These are phyloP conservation scores for Calameuta idolon DNA, from an alignment of 2,888 invertebrate genomes.

Conservation along the genomic window DNA sequence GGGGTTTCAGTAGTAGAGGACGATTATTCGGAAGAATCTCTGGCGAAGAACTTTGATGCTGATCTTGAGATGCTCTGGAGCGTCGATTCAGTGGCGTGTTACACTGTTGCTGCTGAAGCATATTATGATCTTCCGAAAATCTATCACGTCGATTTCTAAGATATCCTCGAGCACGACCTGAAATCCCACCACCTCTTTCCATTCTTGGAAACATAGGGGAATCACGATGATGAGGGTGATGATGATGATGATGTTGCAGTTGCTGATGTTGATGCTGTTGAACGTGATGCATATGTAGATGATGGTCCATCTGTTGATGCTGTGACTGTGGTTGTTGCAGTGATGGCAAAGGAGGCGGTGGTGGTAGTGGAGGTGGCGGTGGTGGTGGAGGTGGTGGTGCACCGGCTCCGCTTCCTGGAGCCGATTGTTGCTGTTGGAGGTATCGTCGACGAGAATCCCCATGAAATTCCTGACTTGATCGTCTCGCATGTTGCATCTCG, in stretches of 20 bases:
- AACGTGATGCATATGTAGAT: conserved; percentile 15
- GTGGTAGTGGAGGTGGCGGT: not conserved
- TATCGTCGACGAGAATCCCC: conserved; percentile 32
- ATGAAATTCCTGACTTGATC: conserved; percentile 46
- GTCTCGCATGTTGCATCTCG: conserved; percentile 42
- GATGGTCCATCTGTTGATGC: conserved; percentile 1
- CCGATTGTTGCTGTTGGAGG: not conserved
- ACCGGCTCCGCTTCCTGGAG: conserved; percentile 33
- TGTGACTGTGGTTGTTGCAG: not conserved
- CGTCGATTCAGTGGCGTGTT: conserved; percentile 43
- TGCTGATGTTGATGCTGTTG: conserved; percentile 29
- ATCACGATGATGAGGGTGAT: conserved; percentile 34
- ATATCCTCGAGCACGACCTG: conserved; percentile 49
- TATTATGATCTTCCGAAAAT: conserved; percentile 49
- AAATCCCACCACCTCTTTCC: conserved; percentile 37
- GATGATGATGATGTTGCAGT: conserved; percentile 36
- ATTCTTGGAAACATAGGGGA: conserved; percentile 46
- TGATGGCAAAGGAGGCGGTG: not conserved
- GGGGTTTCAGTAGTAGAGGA: conserved; percentile 41
- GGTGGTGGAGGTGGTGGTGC: conserved; percentile 2
- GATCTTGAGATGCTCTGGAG: conserved; percentile 14
- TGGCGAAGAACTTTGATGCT: conserved; percentile 37
- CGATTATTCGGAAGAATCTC: conserved; percentile 42
- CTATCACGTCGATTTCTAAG: conserved; percentile 50
- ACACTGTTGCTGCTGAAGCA: conserved; percentile 31